Base-by-base conservation (phyloP, 2,113 vertebrate genomes). In the Poeciliopsis prolifica region DNA sequence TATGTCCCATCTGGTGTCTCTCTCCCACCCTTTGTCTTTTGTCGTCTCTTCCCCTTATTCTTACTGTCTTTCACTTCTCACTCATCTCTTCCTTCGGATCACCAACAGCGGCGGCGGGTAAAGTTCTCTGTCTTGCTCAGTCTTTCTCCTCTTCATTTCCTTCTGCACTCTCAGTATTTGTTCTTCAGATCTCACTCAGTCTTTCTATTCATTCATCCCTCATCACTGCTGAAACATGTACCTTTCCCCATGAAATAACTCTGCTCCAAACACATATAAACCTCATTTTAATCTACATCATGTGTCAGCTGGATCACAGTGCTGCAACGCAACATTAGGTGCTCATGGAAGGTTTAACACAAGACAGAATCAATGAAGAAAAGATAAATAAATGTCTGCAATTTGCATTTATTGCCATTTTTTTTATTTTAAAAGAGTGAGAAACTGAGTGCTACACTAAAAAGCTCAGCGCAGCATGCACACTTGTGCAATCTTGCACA, bases 91-190 rank as follows among this genome's bases (percentile, higher is more conserved):
- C 86, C 71, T 89, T 86, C 67, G 93, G 91, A 93, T 86, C 90
- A 88, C 73, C 94, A 93, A 72, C 84, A 86, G 93, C 89, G 90
- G 90, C 88, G 88, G 90, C 89, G 93, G 94, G 94, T 95, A 95
- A 94, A 93, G 90, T 91, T 91, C 78, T 86, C 84, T 87, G 77
- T 79, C 82, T 83, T 79, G 40, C 65, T 19, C 28, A 42, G 65
- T 42, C 37, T 67, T 24, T 84, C 74, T 72, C 87, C 79, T 80
- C 72, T 61, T 70, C 66, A 72, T 87, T 83, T 82, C 75, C 79
- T 86, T 77, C 74, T 86, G 86, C 87, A 77, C 72, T 75, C 73
- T 88, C 54, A 62, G 77, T 61, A 80, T 82, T 75, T 75, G 78
- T 76, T 81, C 81, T 77, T 84, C 87, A 79, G 61, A 74, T 66